Percentiles rank a stretch among this genome's conserved stretches.
phyloP scores from a whole-genome alignment of 1,140 invertebrate species.

The Cotesia chilonis region DNA sequence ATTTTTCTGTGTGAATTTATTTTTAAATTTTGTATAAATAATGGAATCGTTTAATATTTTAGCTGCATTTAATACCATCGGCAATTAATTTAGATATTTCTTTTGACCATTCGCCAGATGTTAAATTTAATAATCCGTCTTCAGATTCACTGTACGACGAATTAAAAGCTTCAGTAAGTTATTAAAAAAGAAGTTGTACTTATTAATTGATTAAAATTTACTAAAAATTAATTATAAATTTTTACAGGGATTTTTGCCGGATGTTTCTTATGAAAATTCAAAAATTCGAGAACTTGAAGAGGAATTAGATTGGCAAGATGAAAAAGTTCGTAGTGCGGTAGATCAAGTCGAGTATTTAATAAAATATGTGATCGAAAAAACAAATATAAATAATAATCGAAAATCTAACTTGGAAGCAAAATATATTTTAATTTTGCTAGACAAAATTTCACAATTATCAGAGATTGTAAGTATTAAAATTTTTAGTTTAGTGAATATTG shows the following conservation, averaged over 20 bases:
- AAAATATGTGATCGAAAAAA: background rate
- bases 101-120: conserved; percentile 39
- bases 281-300: conserved; percentile 40
- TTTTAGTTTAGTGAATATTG: conserved; percentile 2
- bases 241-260: conserved; percentile 42
- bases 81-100: conserved; percentile 24
- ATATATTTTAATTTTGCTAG: conserved; percentile 16
- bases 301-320: conserved; percentile 40
- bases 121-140: background rate
- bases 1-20: background rate
- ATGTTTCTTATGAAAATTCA: conserved; percentile 23
- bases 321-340: conserved; percentile 32
- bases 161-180: conserved; percentile 46
- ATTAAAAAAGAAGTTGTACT: background rate
- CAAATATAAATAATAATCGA: background rate
- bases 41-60: conserved; percentile 12
- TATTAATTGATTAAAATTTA: background rate
- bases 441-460: conserved; percentile 10
- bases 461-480: conserved; percentile 3
- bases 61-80: conserved; percentile 39
- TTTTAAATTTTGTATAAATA: conserved; percentile 5
- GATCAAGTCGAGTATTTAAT: conserved; percentile 36
- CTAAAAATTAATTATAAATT: background rate
- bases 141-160: conserved; percentile 42
- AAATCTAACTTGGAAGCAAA: background rate